These are phyloP conservation scores for Origma solitaria DNA, from an alignment of 2,113 vertebrate species.

Conservation along the genomic window DNA sequence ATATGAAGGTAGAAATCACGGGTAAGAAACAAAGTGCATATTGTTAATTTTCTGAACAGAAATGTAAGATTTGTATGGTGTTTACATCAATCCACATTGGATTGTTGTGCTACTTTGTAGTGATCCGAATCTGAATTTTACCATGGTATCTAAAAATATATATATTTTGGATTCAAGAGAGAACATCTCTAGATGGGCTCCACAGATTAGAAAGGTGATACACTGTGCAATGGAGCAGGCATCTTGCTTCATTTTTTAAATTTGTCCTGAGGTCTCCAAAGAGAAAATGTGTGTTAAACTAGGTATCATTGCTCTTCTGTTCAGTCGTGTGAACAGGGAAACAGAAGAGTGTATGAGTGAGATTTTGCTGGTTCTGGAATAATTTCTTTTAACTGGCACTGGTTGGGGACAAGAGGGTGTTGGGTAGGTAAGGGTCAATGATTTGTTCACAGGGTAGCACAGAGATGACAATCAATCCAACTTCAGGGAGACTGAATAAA, in stretches of 20 bases:
- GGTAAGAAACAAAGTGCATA: conserved; percentile 57
- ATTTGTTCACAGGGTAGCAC: neutral
- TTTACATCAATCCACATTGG: neutral
- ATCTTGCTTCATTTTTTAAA: neutral
- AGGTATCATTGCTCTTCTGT: neutral
- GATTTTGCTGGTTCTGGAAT: neutral
- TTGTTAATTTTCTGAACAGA: neutral
- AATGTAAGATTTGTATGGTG: neutral
- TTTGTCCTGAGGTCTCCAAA: neutral
- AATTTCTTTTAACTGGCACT: neutral
- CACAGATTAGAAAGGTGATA: neutral
- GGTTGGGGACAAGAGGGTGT: neutral
- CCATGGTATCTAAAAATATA: neutral
- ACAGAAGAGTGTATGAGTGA: neutral
- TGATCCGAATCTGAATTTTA: neutral
- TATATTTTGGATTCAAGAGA: neutral
- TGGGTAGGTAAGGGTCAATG: neutral
- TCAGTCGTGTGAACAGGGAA: neutral
- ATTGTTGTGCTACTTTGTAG: neutral
- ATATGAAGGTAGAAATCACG: conserved; percentile 18
- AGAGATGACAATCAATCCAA: neutral
- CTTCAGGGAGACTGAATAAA: neutral
- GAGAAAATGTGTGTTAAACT: neutral
- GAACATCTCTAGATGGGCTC: neutral
- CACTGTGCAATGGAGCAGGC: neutral